These are phyloP conservation scores for Druceiella hillmani DNA, from an alignment of 2,888 invertebrate genomes.

Conservation along the genomic window DNA sequence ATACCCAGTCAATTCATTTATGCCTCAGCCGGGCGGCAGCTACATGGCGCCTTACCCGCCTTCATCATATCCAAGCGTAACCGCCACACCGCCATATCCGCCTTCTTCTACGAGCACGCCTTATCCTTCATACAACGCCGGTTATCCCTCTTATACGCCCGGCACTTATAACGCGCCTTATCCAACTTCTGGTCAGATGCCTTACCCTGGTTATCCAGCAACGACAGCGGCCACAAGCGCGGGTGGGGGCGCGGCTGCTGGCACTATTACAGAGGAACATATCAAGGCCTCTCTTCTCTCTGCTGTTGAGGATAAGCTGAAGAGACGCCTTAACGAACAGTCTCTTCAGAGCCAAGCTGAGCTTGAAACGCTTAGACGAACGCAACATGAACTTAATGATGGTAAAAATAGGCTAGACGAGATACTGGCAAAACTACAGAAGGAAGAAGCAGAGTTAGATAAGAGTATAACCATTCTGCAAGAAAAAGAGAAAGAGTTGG, in stretches of 20 bases:
- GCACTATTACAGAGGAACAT: constrained; percentile 93
- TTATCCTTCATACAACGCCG: constrained; percentile 49
- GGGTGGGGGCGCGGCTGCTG: constrained; percentile 55
- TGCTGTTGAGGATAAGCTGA: constrained; percentile 92
- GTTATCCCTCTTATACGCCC: constrained; percentile 24
- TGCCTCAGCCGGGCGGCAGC: constrained; percentile 45
- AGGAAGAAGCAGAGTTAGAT: constrained; percentile 75
- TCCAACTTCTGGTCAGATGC: constrained; percentile 36
- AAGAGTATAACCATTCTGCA: constrained; percentile 77
- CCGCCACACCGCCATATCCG: constrained; percentile 40
- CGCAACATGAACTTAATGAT: constrained; percentile 79
- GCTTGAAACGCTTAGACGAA: constrained; percentile 80
- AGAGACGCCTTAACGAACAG: constrained; percentile 80
- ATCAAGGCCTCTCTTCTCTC: constrained; percentile 89
- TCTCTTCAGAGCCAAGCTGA: constrained; percentile 90
- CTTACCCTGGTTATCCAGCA: constrained; percentile 24
- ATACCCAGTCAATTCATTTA: constrained; percentile 48
- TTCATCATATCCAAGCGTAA: constrained; percentile 31
- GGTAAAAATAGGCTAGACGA: constrained; percentile 79
- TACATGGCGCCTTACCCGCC: constrained; percentile 36
- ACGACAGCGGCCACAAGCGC: too few species aligned
- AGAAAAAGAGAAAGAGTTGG: constrained; percentile 83
- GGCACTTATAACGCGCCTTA: constrained; percentile 28
- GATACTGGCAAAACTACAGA: constrained; percentile 69
- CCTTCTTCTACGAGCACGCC: constrained; percentile 37